A percentile compares a stretch with the other conserved stretches of the same genome.
These are phyloP conservation scores for Zosterops borbonicus DNA, from an alignment of 2,113 vertebrate genomes.

Conservation along the genomic window DNA sequence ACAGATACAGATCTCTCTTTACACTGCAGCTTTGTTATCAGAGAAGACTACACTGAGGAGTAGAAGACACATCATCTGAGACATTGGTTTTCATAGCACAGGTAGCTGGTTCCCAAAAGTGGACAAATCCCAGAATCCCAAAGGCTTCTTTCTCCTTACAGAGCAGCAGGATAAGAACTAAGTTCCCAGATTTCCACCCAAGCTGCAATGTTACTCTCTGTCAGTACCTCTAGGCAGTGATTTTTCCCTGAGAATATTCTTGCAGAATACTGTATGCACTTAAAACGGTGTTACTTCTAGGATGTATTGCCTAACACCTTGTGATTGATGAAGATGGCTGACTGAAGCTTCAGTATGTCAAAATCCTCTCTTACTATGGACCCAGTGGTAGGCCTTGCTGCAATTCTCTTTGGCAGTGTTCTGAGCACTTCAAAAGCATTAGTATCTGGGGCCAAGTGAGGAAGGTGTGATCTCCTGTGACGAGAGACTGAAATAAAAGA, in stretches of 20 bases:
- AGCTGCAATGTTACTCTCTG: neutral
- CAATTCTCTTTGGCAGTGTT: neutral
- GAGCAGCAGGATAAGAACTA: neutral
- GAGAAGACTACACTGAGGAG: neutral
- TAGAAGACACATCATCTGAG: neutral
- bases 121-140: neutral
- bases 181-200: neutral
- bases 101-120: neutral
- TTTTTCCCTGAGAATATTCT: neutral
- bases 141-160: neutral
- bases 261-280: neutral
- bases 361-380: neutral
- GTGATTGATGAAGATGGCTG: neutral
- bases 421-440: neutral
- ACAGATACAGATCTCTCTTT: neutral
- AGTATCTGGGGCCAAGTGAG: neutral
- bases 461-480: neutral
- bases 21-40: neutral
- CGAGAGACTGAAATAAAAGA: neutral
- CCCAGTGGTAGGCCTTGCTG: neutral
- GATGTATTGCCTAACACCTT: neutral
- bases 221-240: neutral
- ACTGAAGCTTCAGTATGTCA: neutral
- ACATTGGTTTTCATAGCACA: neutral
- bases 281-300: neutral